Conservation (phyloP, 2,888 invertebrate genomes). For the Tillus elongatus region DNA sequence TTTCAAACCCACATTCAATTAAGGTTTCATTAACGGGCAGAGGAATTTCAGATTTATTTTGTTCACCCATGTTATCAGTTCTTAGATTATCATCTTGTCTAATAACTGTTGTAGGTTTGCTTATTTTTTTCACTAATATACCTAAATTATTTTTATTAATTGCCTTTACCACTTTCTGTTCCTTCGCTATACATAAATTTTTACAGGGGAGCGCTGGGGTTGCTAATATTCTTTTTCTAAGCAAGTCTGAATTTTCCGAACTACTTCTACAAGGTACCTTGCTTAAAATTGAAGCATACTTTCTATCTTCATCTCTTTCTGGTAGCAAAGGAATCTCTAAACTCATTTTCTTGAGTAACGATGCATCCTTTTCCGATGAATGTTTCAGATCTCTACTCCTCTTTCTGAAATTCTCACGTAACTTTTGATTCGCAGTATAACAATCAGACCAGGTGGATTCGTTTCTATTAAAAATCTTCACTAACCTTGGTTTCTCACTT, state of each 20-base stretch:
- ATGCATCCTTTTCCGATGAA: constrained; percentile 60
- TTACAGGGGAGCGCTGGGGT: constrained; percentile 34
- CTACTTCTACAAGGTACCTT: constrained; percentile 51
- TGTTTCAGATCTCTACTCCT: constrained; percentile 66
- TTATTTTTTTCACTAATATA: constrained; percentile 21
- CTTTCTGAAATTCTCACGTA: constrained; percentile 82
- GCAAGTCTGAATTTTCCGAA: constrained; percentile 43
- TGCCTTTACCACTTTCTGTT: constrained; percentile 34
- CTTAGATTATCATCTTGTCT: too few species aligned
- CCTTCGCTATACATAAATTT: constrained; percentile 33
- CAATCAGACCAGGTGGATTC: constrained; percentile 84
- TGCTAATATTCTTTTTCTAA: constrained; percentile 33
- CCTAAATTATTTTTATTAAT: constrained; percentile 28
- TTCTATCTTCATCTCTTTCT: constrained; percentile 71
- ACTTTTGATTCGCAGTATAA: constrained; percentile 78
- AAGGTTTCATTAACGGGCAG: too few species aligned
- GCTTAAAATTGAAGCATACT: constrained; percentile 67
- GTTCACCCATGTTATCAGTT: too few species aligned
- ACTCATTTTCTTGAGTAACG: constrained; percentile 64
- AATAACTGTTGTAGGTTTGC: too few species aligned
- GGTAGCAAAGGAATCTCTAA: constrained; percentile 68
- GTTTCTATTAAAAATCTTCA: constrained; percentile 66
- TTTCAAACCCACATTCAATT: constrained; percentile 4
- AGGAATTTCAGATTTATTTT: too few species aligned
- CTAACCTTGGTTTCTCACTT: constrained; percentile 62